Conservation (phyloP, 2,888 invertebrate genomes). For the Brachypterus glaber region DNA sequence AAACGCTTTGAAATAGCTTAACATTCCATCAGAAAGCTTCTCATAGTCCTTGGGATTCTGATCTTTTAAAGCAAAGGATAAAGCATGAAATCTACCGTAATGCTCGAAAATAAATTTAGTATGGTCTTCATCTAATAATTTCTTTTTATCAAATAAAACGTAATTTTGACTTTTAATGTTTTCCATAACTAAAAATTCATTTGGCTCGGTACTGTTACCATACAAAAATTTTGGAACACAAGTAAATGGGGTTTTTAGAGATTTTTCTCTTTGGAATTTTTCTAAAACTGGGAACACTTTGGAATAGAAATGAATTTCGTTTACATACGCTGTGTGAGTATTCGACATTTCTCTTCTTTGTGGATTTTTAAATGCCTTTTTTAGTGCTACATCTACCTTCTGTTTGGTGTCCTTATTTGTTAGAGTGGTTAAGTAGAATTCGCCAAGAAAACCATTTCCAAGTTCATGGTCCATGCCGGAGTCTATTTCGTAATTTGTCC, state of each 20-base stretch:
- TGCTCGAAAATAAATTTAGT: constrained; percentile 22
- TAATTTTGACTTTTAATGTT: constrained; percentile 22
- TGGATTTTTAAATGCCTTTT: constrained; percentile 11
- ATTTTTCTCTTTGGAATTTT: background rate
- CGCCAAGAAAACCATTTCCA: constrained; percentile 12
- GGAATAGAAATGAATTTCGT: background rate
- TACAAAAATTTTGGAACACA: too few species aligned
- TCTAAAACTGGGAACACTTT: background rate
- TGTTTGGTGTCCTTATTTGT: constrained; percentile 5
- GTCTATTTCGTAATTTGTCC: too few species aligned
- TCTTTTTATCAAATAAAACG: constrained; percentile 19
- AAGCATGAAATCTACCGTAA: constrained; percentile 21
- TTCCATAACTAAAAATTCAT: constrained; percentile 23
- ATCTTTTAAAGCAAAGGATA: constrained; percentile 11
- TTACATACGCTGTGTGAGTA: background rate
- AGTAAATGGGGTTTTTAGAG: background rate
- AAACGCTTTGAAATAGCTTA: background rate
- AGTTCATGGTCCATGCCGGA: too few species aligned
- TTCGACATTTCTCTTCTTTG: constrained; percentile 1
- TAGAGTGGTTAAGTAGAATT: constrained; percentile 8
- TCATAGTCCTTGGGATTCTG: constrained; percentile 9
- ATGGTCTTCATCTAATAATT: constrained; percentile 25
- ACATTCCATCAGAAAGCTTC: background rate
- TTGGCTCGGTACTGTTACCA: constrained; percentile 4
- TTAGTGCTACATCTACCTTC: constrained; percentile 7